These are phyloP conservation scores for Drosophila maculinotata DNA, from an alignment of 2,888 invertebrate species.

Conservation along the genomic window DNA sequence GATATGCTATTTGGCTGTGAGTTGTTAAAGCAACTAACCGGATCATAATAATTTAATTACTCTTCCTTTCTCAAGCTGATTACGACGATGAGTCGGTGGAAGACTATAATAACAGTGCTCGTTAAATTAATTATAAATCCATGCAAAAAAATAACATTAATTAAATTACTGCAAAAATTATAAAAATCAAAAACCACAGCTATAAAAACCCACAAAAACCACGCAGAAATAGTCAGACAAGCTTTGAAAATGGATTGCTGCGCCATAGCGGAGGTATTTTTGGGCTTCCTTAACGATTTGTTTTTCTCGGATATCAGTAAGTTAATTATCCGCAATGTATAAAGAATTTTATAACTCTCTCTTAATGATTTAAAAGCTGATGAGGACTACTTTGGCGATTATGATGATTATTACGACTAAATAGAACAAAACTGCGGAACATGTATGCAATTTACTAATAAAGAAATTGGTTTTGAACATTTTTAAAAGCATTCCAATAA, in stretches of 20 bases:
- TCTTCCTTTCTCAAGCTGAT: conserved; percentile 21
- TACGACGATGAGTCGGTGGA: conserved; percentile 28
- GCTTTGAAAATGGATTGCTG: conserved; percentile 47
- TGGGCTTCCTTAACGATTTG: conserved; percentile 57
- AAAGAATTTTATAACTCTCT: not conserved
- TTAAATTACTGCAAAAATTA: conserved; percentile 13
- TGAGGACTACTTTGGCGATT: conserved; percentile 54
- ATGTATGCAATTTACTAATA: conserved; percentile 33
- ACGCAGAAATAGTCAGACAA: not conserved
- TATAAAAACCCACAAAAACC: conserved; percentile 11
- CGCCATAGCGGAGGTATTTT: conserved; percentile 48
- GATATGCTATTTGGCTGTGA: conserved; percentile 64
- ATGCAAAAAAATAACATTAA: conserved; percentile 5
- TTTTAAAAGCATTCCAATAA: conserved; percentile 43
- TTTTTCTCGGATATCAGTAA: conserved; percentile 62
- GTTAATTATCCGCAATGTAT: not conserved
- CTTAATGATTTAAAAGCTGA: conserved; percentile 41
- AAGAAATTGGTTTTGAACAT: conserved; percentile 43
- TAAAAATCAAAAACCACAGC: not conserved
- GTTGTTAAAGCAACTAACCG: conserved; percentile 14
- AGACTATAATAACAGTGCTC: conserved; percentile 5
- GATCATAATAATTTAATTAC: not conserved
- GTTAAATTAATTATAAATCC: not conserved
- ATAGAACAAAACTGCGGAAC: not conserved
- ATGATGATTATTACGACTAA: conserved; percentile 35